Conservation (phyloP, 1,140 invertebrate species). For the Trichoplusia ni region DNA sequence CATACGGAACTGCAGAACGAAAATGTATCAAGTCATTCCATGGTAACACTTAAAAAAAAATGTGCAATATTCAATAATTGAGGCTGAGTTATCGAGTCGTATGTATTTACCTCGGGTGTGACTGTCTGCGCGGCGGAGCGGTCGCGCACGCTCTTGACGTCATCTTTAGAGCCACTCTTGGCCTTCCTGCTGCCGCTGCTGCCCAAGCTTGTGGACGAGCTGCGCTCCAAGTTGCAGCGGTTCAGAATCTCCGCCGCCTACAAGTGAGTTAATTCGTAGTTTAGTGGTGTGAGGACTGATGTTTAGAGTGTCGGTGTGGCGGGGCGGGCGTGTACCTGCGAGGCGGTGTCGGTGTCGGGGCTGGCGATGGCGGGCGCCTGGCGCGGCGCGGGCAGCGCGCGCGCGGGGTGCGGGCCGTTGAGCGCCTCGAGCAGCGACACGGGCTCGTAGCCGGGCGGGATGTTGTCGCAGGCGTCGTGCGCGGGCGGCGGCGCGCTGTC, state of each 20-base stretch:
- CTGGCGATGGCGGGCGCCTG: slow-evolving; percentile 75
- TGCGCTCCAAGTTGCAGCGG: slow-evolving; percentile 80
- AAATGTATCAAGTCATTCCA: too few species aligned
- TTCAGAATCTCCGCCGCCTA: slow-evolving; percentile 87
- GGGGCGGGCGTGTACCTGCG: slow-evolving; percentile 48
- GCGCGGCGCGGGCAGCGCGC: slow-evolving; percentile 81
- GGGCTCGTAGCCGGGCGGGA: slow-evolving; percentile 96
- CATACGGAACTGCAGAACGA: slow-evolving; percentile 84
- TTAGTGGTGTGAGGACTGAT: too few species aligned
- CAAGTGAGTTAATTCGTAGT: not conserved
- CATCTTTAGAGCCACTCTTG: slow-evolving; percentile 56
- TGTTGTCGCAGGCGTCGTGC: slow-evolving; percentile 84
- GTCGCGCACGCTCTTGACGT: slow-evolving; percentile 51
- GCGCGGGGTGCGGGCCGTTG: slow-evolving; percentile 92
- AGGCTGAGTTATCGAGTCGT: too few species aligned
- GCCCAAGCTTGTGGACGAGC: slow-evolving; percentile 73
- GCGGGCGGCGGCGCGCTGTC: slow-evolving; percentile 62
- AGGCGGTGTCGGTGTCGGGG: slow-evolving; percentile 82
- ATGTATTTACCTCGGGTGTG: slow-evolving; percentile 74
- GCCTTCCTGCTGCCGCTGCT: slow-evolving; percentile 60
- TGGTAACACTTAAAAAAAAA: too few species aligned
- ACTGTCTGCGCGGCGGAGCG: slow-evolving; percentile 55
- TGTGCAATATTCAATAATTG: too few species aligned
- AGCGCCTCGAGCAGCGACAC: slow-evolving; percentile 98
- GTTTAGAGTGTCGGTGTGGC: too few species aligned